A percentile compares a stretch with the other conserved stretches of the same genome.
Evolutionary conservation across 2,797 vertebrate species (phyloP).

Genomic region (Allobates femoralis): DNA sequence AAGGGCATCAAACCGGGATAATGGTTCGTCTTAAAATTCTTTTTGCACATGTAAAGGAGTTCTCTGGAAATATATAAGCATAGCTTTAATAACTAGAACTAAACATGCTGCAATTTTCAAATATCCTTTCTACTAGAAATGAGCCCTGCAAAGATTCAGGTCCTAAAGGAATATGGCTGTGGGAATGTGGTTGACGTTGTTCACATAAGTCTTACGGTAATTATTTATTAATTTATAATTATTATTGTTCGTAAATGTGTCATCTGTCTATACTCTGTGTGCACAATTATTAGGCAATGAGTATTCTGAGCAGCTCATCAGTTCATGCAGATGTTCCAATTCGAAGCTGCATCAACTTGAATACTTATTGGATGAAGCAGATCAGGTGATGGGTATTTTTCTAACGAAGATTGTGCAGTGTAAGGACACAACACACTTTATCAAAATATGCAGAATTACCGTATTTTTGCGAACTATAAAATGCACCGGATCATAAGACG

Average conservation of each 20-base stretch:
- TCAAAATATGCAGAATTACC: too few relatives aligned
- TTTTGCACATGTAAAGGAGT: conserved; percentile 16
- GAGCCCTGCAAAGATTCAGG: not conserved
- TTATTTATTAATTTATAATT: too few relatives aligned
- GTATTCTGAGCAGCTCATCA: too few relatives aligned
- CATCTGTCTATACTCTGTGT: not conserved
- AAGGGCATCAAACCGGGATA: conserved; percentile 12
- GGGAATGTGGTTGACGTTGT: not conserved
- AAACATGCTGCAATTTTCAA: not conserved
- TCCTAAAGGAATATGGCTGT: not conserved
- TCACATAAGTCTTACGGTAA: not conserved
- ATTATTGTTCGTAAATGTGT: not conserved
- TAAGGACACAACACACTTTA: too few relatives aligned
- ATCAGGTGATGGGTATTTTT: too few relatives aligned
- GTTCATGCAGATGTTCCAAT: too few relatives aligned
- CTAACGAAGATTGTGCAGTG: too few relatives aligned
- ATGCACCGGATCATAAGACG: too few relatives aligned
- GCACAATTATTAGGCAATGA: too few relatives aligned
- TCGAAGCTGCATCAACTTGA: too few relatives aligned
- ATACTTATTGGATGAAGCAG: too few relatives aligned
- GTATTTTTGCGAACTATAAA: too few relatives aligned
- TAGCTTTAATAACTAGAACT: not conserved
- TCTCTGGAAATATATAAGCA: conserved; percentile 1
- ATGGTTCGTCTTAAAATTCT: conserved; percentile 7
- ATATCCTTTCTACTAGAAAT: not conserved